A percentile compares a stretch with the other conserved stretches of the same genome.
These are phyloP conservation scores for Aphaenogaster ashmeadi DNA, from an alignment of 1,140 invertebrate genomes.

Conservation along the genomic window DNA sequence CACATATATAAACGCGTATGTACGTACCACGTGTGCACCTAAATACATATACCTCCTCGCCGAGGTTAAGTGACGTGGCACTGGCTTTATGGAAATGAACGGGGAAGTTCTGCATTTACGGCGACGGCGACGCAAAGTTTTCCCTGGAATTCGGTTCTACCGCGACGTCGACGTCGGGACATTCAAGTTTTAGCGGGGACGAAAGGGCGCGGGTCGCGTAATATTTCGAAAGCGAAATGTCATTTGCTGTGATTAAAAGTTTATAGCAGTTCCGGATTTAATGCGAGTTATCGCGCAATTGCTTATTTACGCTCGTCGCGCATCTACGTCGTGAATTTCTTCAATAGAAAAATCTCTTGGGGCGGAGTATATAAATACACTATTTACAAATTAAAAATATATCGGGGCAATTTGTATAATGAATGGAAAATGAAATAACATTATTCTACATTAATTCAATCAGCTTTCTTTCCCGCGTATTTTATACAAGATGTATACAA, in stretches of 20 bases:
- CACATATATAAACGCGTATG: slow-evolving; percentile 44
- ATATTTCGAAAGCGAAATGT: slow-evolving; percentile 64
- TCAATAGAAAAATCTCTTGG: slow-evolving; percentile 20
- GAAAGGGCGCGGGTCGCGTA: slow-evolving; percentile 27
- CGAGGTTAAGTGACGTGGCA: slow-evolving; percentile 67
- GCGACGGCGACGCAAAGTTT: slow-evolving; percentile 66
- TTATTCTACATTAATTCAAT: slow-evolving; percentile 19
- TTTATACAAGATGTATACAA: background rate
- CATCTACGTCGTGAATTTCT: slow-evolving; percentile 17
- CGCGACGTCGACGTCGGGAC: slow-evolving; percentile 49
- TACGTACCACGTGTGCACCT: slow-evolving; percentile 36
- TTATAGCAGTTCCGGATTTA: slow-evolving; percentile 52
- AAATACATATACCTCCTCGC: slow-evolving; percentile 49
- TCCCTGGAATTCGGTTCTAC: slow-evolving; percentile 65
- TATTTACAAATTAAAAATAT: background rate
- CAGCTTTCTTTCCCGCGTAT: background rate
- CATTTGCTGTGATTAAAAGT: slow-evolving; percentile 63
- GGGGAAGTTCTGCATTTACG: slow-evolving; percentile 69
- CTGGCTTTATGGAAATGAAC: slow-evolving; percentile 72
- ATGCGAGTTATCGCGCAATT: slow-evolving; percentile 58
- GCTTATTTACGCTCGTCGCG: slow-evolving; percentile 53
- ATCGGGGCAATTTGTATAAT: background rate
- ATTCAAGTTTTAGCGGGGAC: slow-evolving; percentile 64
- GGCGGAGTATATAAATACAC: background rate
- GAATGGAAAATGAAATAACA: background rate